These are phyloP conservation scores for Strigops habroptila DNA, from an alignment of 2,113 vertebrate genomes.

Conservation along the genomic window DNA sequence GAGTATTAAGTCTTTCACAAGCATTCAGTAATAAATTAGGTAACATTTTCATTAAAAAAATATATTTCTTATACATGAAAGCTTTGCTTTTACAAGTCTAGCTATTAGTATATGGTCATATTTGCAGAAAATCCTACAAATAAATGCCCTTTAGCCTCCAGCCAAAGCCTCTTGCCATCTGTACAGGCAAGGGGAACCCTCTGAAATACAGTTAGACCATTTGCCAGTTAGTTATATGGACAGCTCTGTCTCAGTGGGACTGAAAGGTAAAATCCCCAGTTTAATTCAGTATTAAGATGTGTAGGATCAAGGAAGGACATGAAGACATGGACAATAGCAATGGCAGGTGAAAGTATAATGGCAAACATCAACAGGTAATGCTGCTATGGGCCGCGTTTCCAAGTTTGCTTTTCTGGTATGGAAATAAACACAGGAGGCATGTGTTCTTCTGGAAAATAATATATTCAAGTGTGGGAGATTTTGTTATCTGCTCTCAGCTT, in stretches of 20 bases:
- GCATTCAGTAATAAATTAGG: not conserved
- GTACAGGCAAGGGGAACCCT: not conserved
- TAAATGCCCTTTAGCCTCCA: not conserved
- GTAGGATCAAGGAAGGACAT: not conserved
- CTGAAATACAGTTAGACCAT: not conserved
- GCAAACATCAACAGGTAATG: not conserved
- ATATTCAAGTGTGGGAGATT: not conserved
- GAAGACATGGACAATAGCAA: not conserved
- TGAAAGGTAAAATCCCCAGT: not conserved
- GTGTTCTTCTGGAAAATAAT: not conserved
- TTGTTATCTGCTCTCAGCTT: not conserved
- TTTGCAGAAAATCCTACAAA: not conserved
- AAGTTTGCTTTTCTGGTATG: not conserved
- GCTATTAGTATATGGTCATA: not conserved
- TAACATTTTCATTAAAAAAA: not conserved
- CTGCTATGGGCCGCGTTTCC: not conserved
- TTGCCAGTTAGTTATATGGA: not conserved
- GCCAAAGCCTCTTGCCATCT: not conserved
- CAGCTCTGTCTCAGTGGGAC: not conserved
- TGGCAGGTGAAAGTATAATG: not conserved
- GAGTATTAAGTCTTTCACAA: not conserved
- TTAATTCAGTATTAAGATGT: not conserved
- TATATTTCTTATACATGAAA: not conserved
- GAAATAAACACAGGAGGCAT: not conserved
- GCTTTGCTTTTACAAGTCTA: not conserved